A percentile compares a stretch with the other conserved stretches of the same genome.
phyloP scores from a whole-genome alignment of 2,888 invertebrate genomes.

The Capitulum mitella region DNA sequence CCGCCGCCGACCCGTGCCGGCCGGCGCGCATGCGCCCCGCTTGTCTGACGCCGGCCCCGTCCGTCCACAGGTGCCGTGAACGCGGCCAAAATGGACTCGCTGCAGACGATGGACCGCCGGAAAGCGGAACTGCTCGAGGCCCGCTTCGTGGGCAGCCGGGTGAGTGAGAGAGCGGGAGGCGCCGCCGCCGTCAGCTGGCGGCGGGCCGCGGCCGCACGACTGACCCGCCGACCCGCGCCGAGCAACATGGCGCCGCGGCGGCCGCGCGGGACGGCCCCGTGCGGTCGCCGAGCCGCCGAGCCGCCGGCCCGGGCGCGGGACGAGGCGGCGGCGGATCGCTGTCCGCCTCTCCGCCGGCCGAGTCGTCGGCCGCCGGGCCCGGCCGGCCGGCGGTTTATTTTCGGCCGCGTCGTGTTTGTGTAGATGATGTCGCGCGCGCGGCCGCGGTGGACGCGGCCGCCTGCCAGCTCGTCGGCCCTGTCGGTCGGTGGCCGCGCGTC shows the following conservation, averaged over 20 bases:
- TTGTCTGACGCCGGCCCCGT: background rate
- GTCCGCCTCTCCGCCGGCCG: too few relatives aligned
- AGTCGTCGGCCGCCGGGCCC: background rate
- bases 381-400: background rate
- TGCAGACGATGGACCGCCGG: constrained; percentile 70
- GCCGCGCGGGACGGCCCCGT: too few relatives aligned
- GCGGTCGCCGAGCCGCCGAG: too few relatives aligned
- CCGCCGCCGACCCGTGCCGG: background rate
- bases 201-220: too few relatives aligned
- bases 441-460: constrained; percentile 5
- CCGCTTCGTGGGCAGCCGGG: constrained; percentile 91
- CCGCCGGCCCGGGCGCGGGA: too few relatives aligned
- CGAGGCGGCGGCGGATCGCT: too few relatives aligned
- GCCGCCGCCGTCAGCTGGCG: background rate
- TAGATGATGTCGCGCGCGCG: constrained; percentile 17
- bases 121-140: constrained; percentile 98
- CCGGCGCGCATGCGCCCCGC: constrained; percentile 2
- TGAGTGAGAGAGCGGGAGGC: constrained; percentile 60
- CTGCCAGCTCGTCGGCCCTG: background rate
- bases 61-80: constrained; percentile 13
- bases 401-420: background rate
- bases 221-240: too few relatives aligned
- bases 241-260: too few relatives aligned
- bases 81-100: constrained; percentile 33
- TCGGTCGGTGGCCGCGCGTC: too few relatives aligned